Base-by-base conservation (phyloP, 2,888 invertebrate genomes). In the Saturnia japonica region DNA sequence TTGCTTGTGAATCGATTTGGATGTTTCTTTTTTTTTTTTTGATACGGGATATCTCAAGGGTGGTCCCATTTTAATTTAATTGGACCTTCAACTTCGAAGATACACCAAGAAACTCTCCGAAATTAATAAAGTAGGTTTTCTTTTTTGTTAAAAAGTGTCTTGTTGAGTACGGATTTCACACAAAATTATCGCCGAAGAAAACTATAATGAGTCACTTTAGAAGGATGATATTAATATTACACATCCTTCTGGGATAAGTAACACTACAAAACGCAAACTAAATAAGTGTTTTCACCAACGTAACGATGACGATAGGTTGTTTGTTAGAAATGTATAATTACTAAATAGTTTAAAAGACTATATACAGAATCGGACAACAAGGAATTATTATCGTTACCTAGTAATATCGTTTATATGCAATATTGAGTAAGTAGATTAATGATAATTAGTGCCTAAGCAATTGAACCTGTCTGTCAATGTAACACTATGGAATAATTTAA, bases 381-480 rank as follows among this genome's bases (percentile, higher is more conserved):
- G 8, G 22, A 11, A 22, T 22, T 22, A 9, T n/a, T 54, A 22
- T 22, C 9, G 11, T n/a, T n/a, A n/a, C n/a, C 7, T 54, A 54
- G 9, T 8, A 54, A 22, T n/a, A 54, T n/a, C 2, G 22, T 54
- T 54, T 62, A 34, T 62, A 34, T 62, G 34, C 14, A 28, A 34
- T 62, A 62, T 62, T 62, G 62, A 62, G 62, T 62, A 62, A 62
- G 19, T 62, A 34, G 28, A 70, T 70, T 70, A 66, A 40, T 6
- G 51, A 19, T 70, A 70, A 70, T 70, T 70, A 70, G 45, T 47
- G 51, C 66, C 64, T 22, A 66, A 66, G 47, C 51, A 66, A 70
- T 51, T 67, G 60, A n/a, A 12, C 4, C 45, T 74, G 73, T 77
- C 79, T 80, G 80, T 82, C 79, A 81, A 72, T 74, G 72, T 74